These are phyloP conservation scores for Melanchra persicariae DNA, from an alignment of 2,888 invertebrate species.

Conservation along the genomic window DNA sequence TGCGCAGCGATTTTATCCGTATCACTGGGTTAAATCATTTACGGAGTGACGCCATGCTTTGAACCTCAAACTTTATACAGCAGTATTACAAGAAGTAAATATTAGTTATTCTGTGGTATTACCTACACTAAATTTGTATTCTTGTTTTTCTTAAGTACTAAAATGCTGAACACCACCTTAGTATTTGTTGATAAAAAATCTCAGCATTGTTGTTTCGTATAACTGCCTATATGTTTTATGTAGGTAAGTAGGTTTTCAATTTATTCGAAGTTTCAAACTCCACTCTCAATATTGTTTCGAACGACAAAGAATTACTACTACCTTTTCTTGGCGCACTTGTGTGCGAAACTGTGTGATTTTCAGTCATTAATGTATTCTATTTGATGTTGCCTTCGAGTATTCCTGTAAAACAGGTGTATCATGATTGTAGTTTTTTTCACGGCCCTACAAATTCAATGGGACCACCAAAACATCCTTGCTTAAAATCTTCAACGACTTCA, in stretches of 20 bases:
- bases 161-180: not conserved
- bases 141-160: not conserved
- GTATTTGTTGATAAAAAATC: not conserved
- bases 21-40: slow-evolving; percentile 5
- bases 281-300: slow-evolving; percentile 29
- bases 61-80: not conserved
- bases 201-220: not conserved
- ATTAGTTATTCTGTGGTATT: too few species aligned
- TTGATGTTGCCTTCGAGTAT: slow-evolving; percentile 15
- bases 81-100: too few species aligned
- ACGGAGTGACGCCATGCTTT: slow-evolving; percentile 3
- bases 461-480: not conserved
- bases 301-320: slow-evolving; percentile 17
- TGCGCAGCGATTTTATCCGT: slow-evolving; percentile 32
- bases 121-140: not conserved
- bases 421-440: not conserved
- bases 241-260: slow-evolving; percentile 12
- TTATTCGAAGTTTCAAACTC: slow-evolving; percentile 16
- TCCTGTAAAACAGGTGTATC: not conserved
- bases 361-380: slow-evolving; percentile 33
- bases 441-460: not conserved
- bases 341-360: slow-evolving; percentile 23
- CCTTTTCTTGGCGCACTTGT: slow-evolving; percentile 11
- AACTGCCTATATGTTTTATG: not conserved
- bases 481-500: not conserved